These are phyloP conservation scores for Halocaridina rubra DNA, from an alignment of 2,888 invertebrate genomes.

Conservation along the genomic window DNA sequence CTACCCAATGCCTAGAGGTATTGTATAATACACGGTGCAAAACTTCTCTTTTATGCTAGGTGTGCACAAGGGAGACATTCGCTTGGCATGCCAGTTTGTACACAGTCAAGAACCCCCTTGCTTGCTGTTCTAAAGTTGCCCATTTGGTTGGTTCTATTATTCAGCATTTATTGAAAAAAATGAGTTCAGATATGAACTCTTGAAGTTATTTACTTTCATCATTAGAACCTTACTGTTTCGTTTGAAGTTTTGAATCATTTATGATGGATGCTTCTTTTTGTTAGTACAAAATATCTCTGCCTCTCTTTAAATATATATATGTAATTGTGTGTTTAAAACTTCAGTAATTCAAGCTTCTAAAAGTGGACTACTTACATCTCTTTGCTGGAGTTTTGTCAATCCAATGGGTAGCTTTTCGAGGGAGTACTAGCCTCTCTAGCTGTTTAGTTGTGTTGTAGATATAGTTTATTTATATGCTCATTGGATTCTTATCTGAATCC, in stretches of 20 bases:
- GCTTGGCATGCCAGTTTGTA: conserved; percentile 62
- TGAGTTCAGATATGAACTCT: no score
- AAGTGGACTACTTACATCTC: no score
- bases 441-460: conserved; percentile 53
- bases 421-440: conserved; percentile 35
- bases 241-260: no score
- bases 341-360: no score
- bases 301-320: no score
- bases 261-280: no score
- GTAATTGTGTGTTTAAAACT: no score
- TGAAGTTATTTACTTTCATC: no score
- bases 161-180: no score
- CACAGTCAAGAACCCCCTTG: conserved; percentile 55
- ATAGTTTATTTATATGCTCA: conserved; percentile 3
- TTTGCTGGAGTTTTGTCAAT: not conserved
- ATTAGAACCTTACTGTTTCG: no score
- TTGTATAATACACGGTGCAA: conserved; percentile 64
- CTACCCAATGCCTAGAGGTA: conserved; percentile 66
- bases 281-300: no score
- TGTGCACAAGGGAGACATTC: conserved; percentile 61
- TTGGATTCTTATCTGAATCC: conserved; percentile 20
- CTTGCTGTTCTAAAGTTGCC: conserved; percentile 39
- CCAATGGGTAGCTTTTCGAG: conserved; percentile 15
- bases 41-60: conserved; percentile 59
- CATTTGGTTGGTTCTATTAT: conserved; percentile 53